Evolutionary conservation across 2,888 invertebrate species (phyloP), one percentile per base, ranked within the genome.

Genomic region (Scelioninae gen. 2): DNA sequence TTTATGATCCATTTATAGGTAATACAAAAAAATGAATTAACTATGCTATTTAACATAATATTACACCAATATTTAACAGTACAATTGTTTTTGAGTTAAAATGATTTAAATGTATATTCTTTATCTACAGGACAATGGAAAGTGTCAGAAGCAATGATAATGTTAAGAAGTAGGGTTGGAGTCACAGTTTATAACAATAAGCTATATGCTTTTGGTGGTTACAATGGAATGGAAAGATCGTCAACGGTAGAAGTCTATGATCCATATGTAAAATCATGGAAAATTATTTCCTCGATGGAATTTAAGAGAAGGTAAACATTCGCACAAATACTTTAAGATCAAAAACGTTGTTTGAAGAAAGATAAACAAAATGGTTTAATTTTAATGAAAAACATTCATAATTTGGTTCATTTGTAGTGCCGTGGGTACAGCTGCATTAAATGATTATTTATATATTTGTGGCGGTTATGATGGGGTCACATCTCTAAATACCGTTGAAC

Each of bases 201-300:
- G 84, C 85, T 93, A 3, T 93, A 92, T 81, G 95, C 95, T 1
- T 93, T 96, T 82, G 92, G 92, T 11, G 96, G 96, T 0, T 96
- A 94, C 82, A 94, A 96, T 85, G 96, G 96, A 0, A 74, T 77
- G 52, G 94, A 95, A 82, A 87, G 96, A 74, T 87, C 96, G 11
- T 91, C 92, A 25, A 94, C 94, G 0, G 95, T 95, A 0, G 96
- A 96, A 86, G 92, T 94, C 6, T 95, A 93, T 83, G 93, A 95
- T 87, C 93, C 93, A 0, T 87, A 89, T 63, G 88, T 88, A 35
- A 90, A 91, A 80, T 88, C 89, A 65, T 96, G 96, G 95, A 90
- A 90, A 45, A 90, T 91, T 80, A 93, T 95, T 1, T 90, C 92
- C 9, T 89, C 92, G 0, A 94, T 95, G 94, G 90, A 92, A 76